phyloP scores from a whole-genome alignment of 2,113 vertebrate genomes.

The Pampusana beccarii region DNA sequence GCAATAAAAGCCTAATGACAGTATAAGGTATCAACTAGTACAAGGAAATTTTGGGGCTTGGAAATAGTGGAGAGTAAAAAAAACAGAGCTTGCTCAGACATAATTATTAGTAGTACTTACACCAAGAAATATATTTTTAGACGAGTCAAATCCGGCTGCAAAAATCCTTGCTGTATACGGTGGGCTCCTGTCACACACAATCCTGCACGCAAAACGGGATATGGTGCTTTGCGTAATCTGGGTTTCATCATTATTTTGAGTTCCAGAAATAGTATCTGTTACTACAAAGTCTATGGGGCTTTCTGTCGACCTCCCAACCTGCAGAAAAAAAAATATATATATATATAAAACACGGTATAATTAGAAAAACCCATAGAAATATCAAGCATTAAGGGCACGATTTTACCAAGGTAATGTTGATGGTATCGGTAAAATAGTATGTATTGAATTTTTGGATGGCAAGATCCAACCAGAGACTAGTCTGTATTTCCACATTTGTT shows the following conservation, averaged over 20 bases:
- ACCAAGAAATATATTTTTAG: slow-evolving; percentile 99
- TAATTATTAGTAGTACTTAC: slow-evolving; percentile 74
- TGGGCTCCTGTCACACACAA: slow-evolving; percentile 91
- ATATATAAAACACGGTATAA: not conserved
- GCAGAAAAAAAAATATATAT: not conserved
- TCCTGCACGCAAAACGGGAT: slow-evolving; percentile 95
- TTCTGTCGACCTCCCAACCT: slow-evolving; percentile 97
- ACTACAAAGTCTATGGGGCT: slow-evolving; percentile 99
- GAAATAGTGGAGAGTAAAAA: not conserved
- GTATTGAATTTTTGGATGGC: not conserved
- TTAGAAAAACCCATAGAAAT: not conserved
- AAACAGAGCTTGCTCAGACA: not conserved
- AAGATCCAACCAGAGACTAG: not conserved
- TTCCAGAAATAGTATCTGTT: slow-evolving; percentile 93
- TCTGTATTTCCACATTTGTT: not conserved
- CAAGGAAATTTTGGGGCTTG: not conserved
- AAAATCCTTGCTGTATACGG: slow-evolving; percentile 94
- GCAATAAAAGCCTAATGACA: not conserved
- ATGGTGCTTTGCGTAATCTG: slow-evolving; percentile 98
- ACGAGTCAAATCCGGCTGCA: slow-evolving; percentile 96
- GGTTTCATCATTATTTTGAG: slow-evolving; percentile 87
- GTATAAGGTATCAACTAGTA: not conserved
- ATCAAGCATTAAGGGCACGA: not conserved
- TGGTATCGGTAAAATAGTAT: not conserved
- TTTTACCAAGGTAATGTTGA: not conserved